Evolutionary conservation across 2,113 vertebrate genomes (phyloP).

Genomic region (Chloropsis hardwickii): DNA sequence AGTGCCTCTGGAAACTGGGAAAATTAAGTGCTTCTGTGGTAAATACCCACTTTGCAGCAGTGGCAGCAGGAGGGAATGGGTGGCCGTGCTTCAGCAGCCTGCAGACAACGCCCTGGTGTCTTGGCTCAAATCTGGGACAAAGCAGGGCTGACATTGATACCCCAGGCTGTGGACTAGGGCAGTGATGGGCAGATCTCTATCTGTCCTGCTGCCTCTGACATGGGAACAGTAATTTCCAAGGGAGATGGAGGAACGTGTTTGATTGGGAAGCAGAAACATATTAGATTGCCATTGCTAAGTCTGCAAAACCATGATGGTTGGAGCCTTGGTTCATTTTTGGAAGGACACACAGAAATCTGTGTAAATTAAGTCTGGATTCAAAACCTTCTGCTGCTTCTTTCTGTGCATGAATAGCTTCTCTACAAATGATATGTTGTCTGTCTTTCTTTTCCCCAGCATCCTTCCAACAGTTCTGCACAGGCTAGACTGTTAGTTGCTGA

Average conservation of each 20-base stretch:
- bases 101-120: fast-evolving
- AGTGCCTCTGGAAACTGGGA: not conserved
- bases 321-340: not conserved
- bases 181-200: fast-evolving
- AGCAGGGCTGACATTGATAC: not conserved
- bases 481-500: not conserved
- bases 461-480: not conserved
- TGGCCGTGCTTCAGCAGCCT: fast-evolving
- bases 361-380: not conserved
- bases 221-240: not conserved
- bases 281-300: not conserved
- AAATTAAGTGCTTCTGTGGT: not conserved
- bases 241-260: not conserved
- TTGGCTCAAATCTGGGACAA: not conserved
- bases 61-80: not conserved
- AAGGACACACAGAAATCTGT: not conserved
- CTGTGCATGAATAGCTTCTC: not conserved
- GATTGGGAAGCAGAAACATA: not conserved
- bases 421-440: not conserved
- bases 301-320: not conserved
- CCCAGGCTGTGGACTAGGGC: not conserved
- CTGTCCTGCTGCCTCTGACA: not conserved
- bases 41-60: not conserved
- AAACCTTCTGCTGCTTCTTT: not conserved
- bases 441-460: not conserved